Evolutionary conservation across 2,888 invertebrate genomes (phyloP), one percentile per base, ranked within the genome.

Genomic region (Hybos culiciformis): DNA sequence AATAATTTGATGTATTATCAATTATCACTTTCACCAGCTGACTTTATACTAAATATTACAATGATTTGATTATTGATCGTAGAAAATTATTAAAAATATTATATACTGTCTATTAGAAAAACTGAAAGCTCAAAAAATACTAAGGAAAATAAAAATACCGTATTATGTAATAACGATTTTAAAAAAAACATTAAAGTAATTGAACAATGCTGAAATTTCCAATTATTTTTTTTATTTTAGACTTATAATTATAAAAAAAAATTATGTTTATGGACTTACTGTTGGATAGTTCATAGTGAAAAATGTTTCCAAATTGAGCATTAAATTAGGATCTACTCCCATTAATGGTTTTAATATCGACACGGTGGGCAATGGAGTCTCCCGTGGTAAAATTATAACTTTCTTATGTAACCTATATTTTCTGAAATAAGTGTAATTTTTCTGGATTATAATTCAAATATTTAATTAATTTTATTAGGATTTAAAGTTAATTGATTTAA

Each of bases 341-440:
- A 92, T 87, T 36, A 96, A 70, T 19, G 96, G 96, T 62, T 96
- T 97, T 53, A 96, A 70, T 51, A 96, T 84, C 42, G 93, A 88
- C 40, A 96, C 87, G 34, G 90, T 91, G 43, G 86, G 84, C 57
- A 83, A 74, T 11, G 87, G 84, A 46, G 76, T 76, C 65, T 88
- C 86, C 50, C 78, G 75, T 47, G 76, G 72, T 56, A 75, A 73
- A 64, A 83, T 84, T 54, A 75, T 71, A 51, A 76, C 73, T 62
- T 79, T 80, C 48, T 72, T 70, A 56, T 82, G 80, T 46, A 82
- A 66, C 60, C 74, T 74, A 58, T 71, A 76, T 65, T 75, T 77
- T 48, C 74, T 74, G 57, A 45, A 61, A 60, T 45, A 3, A 41
- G 12, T 39, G 23, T 20, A 15, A 39, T 29, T 29, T 12, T n/a